phyloP scores from a whole-genome alignment of 2,113 vertebrate genomes.

The Forbesichthys papilliferus region DNA sequence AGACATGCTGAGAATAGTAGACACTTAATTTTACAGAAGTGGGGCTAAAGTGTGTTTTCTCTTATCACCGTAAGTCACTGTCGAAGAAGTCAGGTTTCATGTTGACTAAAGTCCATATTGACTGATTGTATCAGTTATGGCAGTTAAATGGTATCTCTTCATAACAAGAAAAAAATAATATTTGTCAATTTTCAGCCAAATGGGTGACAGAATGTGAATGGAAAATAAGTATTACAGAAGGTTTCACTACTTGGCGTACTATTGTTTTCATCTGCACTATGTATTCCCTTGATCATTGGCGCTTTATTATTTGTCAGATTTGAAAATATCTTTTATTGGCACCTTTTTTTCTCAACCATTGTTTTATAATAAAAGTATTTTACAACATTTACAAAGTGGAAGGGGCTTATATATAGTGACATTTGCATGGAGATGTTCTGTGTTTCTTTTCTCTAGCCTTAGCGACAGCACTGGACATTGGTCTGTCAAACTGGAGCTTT shows the following conservation, averaged over 20 bases:
- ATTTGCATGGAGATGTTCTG: not conserved
- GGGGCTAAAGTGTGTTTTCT: not conserved
- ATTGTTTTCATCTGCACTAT: not conserved
- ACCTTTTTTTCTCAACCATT: not conserved
- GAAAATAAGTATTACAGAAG: too few relatives aligned
- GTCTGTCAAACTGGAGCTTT: slow-evolving; percentile 98
- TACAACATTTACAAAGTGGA: not conserved
- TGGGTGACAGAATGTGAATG: not conserved
- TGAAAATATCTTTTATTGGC: not conserved
- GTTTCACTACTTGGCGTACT: too few relatives aligned
- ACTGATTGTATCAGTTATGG: not conserved
- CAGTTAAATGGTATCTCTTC: not conserved
- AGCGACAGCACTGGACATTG: slow-evolving; percentile 90
- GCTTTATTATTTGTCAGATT: not conserved
- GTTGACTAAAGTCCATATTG: slow-evolving; percentile 28
- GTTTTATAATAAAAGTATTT: too few relatives aligned
- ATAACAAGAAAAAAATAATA: not conserved
- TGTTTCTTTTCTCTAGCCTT: slow-evolving; percentile 77
- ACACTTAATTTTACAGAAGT: too few relatives aligned
- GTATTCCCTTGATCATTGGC: not conserved
- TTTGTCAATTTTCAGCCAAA: too few relatives aligned
- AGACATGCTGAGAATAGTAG: too few relatives aligned
- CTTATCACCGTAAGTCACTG: slow-evolving; percentile 11
- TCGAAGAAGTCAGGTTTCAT: not conserved
- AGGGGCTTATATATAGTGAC: too few relatives aligned